phyloP scores from a whole-genome alignment of 1,140 invertebrate genomes.

The Hyles vespertilio region DNA sequence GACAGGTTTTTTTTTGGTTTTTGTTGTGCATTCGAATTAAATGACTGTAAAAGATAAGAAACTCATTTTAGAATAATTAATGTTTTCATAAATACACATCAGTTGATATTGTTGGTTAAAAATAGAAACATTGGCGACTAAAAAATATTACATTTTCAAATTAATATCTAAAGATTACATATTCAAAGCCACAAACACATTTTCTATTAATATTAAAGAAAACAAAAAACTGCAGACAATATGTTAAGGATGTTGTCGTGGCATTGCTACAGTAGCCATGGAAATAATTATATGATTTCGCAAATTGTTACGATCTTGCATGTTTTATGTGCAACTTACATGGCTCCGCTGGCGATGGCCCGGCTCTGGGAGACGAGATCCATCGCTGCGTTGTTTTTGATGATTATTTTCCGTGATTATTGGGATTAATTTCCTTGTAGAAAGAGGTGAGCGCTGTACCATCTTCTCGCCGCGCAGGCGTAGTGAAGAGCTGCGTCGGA shows the following conservation, averaged over 20 bases:
- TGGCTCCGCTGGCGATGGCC: conserved; percentile 66
- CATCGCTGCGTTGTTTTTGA: conserved; percentile 64
- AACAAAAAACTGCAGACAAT: background rate
- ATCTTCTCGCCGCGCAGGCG: conserved; percentile 75
- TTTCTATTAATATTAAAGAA: too few species aligned
- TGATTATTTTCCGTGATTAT: conserved; percentile 70
- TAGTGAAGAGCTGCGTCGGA: conserved; percentile 69
- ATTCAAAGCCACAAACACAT: too few species aligned
- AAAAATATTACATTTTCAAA: background rate
- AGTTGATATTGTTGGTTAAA: too few species aligned
- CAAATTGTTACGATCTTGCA: background rate
- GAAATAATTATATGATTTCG: conserved; percentile 12
- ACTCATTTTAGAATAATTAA: background rate
- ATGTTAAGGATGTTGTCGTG: conserved; percentile 12
- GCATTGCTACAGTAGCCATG: conserved; percentile 25
- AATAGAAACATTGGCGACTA: too few species aligned
- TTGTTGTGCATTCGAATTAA: conserved; percentile 54
- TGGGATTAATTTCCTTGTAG: conserved; percentile 66
- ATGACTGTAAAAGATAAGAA: conserved; percentile 59
- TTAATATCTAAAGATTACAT: too few species aligned
- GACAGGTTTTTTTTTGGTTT: conserved; percentile 58
- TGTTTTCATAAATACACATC: background rate
- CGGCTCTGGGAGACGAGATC: conserved; percentile 54
- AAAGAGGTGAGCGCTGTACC: conserved; percentile 69
- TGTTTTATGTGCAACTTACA: conserved; percentile 39